A percentile compares a stretch with the other conserved stretches of the same genome.
phyloP scores from a whole-genome alignment of 2,797 vertebrate genomes.

The Melanotaenia maccullochi region DNA sequence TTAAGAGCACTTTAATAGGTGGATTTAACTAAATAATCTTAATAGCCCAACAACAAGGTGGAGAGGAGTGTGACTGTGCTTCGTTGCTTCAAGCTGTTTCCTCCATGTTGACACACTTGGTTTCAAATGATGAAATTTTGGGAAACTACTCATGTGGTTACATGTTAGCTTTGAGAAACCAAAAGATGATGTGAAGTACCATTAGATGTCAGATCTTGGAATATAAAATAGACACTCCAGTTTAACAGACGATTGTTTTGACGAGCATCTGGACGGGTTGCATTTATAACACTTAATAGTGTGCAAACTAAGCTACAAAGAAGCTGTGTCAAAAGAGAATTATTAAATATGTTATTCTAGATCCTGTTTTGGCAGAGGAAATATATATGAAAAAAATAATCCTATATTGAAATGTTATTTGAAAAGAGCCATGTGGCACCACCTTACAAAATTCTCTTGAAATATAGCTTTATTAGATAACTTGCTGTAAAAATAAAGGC shows the following conservation, averaged over 20 bases:
- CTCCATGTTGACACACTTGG: background rate
- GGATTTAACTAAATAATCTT: background rate
- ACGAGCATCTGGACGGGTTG: slow-evolving; percentile 1
- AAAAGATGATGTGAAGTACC: background rate
- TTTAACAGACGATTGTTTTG: background rate
- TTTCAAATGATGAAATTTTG: slow-evolving; percentile 14
- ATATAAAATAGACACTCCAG: slow-evolving; percentile 3
- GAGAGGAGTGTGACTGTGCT: background rate
- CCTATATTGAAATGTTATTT: no score
- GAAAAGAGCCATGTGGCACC: no score
- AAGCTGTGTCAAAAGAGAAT: slow-evolving; percentile 6
- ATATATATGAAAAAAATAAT: no score
- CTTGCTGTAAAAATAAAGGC: no score
- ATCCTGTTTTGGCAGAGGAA: no score
- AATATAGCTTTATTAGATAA: no score
- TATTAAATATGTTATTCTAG: no score
- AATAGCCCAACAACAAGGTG: background rate
- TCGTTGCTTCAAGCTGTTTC: slow-evolving; percentile 26
- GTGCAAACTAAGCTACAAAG: slow-evolving; percentile 27
- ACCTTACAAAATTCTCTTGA: no score
- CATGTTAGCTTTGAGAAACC: slow-evolving; percentile 14
- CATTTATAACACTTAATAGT: slow-evolving; percentile 33
- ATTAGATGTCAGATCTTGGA: slow-evolving; percentile 14
- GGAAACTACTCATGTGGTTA: slow-evolving; percentile 39
- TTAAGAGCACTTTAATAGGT: background rate